phyloP scores from a whole-genome alignment of 2,797 vertebrate genomes.

The Cephalopachus bancanus region DNA sequence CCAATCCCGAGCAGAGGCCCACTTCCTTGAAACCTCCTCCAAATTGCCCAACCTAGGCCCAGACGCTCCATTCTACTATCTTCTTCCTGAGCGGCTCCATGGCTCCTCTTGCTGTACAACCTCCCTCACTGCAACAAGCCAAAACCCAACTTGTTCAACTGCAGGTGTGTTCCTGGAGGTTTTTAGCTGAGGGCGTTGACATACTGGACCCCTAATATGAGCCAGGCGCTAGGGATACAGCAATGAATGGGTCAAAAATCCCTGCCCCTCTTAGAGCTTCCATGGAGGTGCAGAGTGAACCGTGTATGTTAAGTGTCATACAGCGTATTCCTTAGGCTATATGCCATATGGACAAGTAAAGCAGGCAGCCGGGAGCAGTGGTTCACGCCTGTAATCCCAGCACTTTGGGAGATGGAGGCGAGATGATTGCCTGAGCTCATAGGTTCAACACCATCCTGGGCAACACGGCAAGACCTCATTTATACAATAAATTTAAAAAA shows the following conservation, averaged over 20 bases:
- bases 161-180: background rate
- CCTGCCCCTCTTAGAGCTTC: background rate
- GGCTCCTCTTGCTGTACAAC: background rate
- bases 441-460: too few species aligned
- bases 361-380: too few species aligned
- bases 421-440: too few species aligned
- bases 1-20: background rate
- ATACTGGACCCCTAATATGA: background rate
- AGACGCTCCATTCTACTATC: background rate
- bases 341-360: background rate
- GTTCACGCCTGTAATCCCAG: too few species aligned
- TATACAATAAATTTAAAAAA: too few species aligned
- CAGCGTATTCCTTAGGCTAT: background rate
- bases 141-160: background rate
- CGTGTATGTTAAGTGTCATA: background rate
- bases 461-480: too few species aligned
- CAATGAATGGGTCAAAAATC: background rate
- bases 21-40: background rate
- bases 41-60: background rate
- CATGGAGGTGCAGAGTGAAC: background rate
- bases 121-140: background rate
- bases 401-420: too few species aligned
- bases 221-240: background rate
- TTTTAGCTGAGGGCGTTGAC: background rate
- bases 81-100: background rate